Conservation (phyloP, 1,140 invertebrate genomes). For the Chrysopa pallens region DNA sequence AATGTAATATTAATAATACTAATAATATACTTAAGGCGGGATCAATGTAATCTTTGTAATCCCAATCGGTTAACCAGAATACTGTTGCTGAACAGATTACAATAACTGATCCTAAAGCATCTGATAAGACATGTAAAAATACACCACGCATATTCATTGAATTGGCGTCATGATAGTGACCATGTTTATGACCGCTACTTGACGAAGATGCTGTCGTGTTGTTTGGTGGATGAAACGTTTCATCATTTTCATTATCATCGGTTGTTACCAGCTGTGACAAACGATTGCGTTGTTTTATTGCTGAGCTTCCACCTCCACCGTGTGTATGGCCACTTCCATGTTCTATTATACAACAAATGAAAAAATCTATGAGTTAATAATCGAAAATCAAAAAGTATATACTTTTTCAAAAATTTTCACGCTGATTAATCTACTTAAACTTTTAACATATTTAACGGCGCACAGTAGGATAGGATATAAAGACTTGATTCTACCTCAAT, state of each 20-base stretch:
- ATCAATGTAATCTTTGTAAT: slow-evolving; percentile 77
- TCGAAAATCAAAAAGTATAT: no score
- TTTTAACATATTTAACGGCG: no score
- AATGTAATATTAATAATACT: slow-evolving; percentile 61
- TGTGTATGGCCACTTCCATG: slow-evolving; percentile 53
- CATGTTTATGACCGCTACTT: slow-evolving; percentile 21
- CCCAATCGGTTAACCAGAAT: slow-evolving; percentile 74
- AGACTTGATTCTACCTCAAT: no score
- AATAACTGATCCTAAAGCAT: slow-evolving; percentile 90
- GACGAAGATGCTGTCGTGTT: slow-evolving; percentile 16
- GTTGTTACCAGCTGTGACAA: slow-evolving; percentile 42
- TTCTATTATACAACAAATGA: slow-evolving; percentile 33
- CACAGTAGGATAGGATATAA: no score
- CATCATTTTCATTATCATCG: slow-evolving; percentile 68
- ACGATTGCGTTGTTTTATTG: slow-evolving; percentile 31
- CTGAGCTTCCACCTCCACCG: slow-evolving; percentile 45
- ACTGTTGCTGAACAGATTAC: slow-evolving; percentile 86
- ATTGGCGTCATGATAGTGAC: slow-evolving; percentile 41
- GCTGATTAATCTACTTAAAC: no score
- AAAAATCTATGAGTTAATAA: neutral
- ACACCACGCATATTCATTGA: slow-evolving; percentile 97
- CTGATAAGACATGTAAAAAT: slow-evolving; percentile 91
- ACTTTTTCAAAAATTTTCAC: no score
- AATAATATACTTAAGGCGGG: slow-evolving; percentile 75
- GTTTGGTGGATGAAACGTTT: slow-evolving; percentile 37